Base-by-base conservation (phyloP, 2,888 invertebrate genomes). In the Platynereis dumerilii region DNA sequence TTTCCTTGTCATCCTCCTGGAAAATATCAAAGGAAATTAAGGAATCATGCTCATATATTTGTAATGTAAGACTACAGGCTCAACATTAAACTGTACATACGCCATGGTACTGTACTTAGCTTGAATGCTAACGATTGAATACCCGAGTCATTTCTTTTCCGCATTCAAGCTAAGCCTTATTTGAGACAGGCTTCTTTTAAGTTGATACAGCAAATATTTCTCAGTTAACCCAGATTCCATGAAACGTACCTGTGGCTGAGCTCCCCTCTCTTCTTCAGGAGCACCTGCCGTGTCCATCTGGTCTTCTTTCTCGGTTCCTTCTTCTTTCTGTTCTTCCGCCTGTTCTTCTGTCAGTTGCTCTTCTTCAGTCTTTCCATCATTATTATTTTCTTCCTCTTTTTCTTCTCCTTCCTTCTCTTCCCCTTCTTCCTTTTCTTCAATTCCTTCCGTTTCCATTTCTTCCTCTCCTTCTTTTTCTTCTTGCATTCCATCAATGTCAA, bases 391-490 rank as follows among this genome's bases (percentile, higher is more conserved):
- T 20, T 48, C 55, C 15, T 10, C 22, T 24, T 10, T 17, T 52
- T 52, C 55, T 24, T 10, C 17, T 10, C 22, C 55, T 20, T 55
- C 10, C 26, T 55, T 55, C 7, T 55, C 55, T 55, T 26, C 28
- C 17, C 22, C 26, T 55, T 55, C 26, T 17, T 26, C 17, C 5
- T 22, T 10, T 55, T 55, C 55, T 24, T 27, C 55, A 10, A 12
- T 55, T 55, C 17, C 17, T 63, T 60, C 44, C 22, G 48, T 48
- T 7, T 48, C 48, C 48, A 48, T 48, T n/a, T 48, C 48, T 29
- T 69, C 68, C 56, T 69, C 15, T 85, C 89, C 89, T 7, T 85
- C 89, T 79, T 87, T 89, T 15, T 88, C 87, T 71, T 87, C 86
- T 17, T 69, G 58, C 2, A 57, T 88, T 27, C 17, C 86, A 17